Base-by-base conservation (phyloP, 2,888 invertebrate genomes). In the Drosophila longiperda region DNA sequence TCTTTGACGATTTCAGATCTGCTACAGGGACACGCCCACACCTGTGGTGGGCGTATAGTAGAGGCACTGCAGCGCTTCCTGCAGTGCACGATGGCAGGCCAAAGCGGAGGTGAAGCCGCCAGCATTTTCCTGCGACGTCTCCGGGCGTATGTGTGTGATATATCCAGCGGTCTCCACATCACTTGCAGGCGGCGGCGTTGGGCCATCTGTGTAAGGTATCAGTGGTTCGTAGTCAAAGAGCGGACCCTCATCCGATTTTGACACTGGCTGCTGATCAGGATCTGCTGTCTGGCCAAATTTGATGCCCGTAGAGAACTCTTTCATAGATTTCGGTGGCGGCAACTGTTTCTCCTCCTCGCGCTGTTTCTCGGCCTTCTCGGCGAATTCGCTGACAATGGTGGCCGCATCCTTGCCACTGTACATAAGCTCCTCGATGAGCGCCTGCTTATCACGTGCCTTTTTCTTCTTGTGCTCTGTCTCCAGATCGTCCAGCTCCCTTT, bases 351-450 rank as follows among this genome's bases (percentile, higher is more conserved):
- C 91, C 80, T 96, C 96, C 76, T 95, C 95, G 82, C 96, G 95
- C 60, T 94, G 94, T 79, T 96, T 95, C 82, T 96, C 95, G 23
- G 94, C 94, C 75, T 94, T 95, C 63, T 96, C 95, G 0, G 96
- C 96, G 93, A 98, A 98, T 15, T 96, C 96, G 75, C 95, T 96
- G 0, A 99, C 94, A 84, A 99, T 98, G 80, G 96, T 96, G 82
- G 96, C 96, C 0, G 99, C 99, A 92, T 98, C 96, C 12, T 96
- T 96, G 80, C 97, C 97, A 0, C 98, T 98, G 92, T 97, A 97
- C 96, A 98, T 98, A 42, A 99, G 94, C 92, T 99, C 98, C 93
- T 99, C 98, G 69, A 99, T 98, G 7, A 99, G 93, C 0, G 97
- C 98, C 92, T 99, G 98, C 84, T 98, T 98, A 80, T 97, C 96